Evolutionary conservation across 2,888 invertebrate genomes (phyloP), one percentile per base, ranked within the genome.

Genomic region (Psylliodes chrysocephalus): DNA sequence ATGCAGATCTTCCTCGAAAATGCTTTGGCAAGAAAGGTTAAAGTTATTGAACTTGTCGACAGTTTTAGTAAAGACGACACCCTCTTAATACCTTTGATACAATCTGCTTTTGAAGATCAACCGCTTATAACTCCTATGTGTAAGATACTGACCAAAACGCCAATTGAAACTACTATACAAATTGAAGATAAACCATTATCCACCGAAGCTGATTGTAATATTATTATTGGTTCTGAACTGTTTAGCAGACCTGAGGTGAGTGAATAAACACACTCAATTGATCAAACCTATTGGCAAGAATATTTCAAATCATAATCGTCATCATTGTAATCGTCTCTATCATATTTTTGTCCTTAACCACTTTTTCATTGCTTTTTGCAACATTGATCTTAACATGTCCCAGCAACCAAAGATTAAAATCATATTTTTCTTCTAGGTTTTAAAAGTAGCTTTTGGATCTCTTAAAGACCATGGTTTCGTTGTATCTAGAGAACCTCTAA

Each of bases 1-100:
- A 83, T 91, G 4, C 94, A 94, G 79, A 77, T 93, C 0, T 86
- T 89, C 0, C 78, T 91, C 0, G 95, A 95, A 79, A 94, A 94
- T 76, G 14, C 64, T 6, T 51, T 63, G 10, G 52, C 81, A 0
- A 61, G 86, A 68, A 90, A 90, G 83, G 84, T 91, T 2, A 75
- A 73, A 64, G 72, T 63, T 1, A 65, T 72, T 0, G 77, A 77
- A 61, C 1, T 77, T 7, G 51, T 75, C 6, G 77, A 78, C 40
- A 76, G 76, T 44, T 69, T 54, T 7, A 71, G 73, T 6, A 46
- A 55, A 19, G 5, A 82, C 84, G 70, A 75, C 42, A 75, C 82
- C 60, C 85, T 87, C 0, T 70, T 90, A 0, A 82, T 89, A 0
- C 85, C 86, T 1, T 69, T 82, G 8, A 84, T 93, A 4, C 80